Evolutionary conservation across 2,113 vertebrate species (phyloP), one percentile per base, ranked within the genome.

Genomic region (Scomber japonicus): DNA sequence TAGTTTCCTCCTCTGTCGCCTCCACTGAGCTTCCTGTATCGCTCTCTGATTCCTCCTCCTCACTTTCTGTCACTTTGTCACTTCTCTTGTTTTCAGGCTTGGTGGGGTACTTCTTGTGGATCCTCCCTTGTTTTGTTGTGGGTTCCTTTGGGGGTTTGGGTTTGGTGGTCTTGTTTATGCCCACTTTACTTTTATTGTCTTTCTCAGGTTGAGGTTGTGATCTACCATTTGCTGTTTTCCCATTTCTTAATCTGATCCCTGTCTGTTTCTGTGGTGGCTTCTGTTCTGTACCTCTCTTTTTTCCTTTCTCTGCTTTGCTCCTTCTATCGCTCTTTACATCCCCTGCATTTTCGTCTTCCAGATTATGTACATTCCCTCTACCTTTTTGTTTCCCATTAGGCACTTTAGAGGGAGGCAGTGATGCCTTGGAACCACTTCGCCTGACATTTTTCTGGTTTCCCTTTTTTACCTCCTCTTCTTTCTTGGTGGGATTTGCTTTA

Each of bases 41-140:
- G 6, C 75, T 90, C 19, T 51, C 50, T 2, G 89, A 87, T 75
- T 90, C 72, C 69, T 88, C 81, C 16, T 68, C 80, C 30, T 90
- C 86, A 56, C 54, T 79, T 35, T 83, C 68, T n/a, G 53, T 62
- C 46, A n/a, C 62, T 27, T 82, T 88, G 21, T 17, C 53, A 54
- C 53, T 46, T 78, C 70, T 77, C 0, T 65, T 84, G n/a, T 79
- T 90, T 9, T 54, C 59, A 53, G 24, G 16, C 49, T 83, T 81
- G 46, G 31, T 14, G 2, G 44, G 50, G 59, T 62, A 49, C 75
- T 80, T 88, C n/a, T 76, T 88, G 49, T 57, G 63, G 31, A 31
- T 30, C 49, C 63, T 81, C 16, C 31, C 49, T 69, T 31, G 30
- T 63, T 61, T 80, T 40, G 14, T 24, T 11, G 53, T 16, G 27